Evolutionary conservation across 1,140 invertebrate genomes (phyloP).

Genomic region (Apis florea): DNA sequence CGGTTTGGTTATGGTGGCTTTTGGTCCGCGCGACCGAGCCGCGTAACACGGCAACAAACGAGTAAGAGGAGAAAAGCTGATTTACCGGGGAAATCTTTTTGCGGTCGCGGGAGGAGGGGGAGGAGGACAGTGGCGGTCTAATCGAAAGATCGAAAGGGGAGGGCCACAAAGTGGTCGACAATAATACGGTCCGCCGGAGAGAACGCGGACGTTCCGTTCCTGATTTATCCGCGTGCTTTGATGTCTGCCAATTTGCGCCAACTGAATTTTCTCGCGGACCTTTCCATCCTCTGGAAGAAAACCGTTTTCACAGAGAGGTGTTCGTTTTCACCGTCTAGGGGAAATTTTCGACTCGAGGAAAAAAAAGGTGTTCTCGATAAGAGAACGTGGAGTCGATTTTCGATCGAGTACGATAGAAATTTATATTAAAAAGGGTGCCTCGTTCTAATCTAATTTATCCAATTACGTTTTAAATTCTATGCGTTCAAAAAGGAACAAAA

Average conservation of each 20-base stretch:
- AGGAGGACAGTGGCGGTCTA: background rate
- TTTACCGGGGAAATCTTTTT: background rate
- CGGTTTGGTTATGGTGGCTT: slow-evolving; percentile 21
- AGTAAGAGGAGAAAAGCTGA: background rate
- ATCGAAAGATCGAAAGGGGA: slow-evolving; percentile 9
- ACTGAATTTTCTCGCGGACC: background rate
- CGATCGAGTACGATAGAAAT: no score
- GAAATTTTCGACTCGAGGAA: background rate
- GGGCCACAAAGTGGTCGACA: background rate
- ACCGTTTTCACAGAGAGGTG: background rate
- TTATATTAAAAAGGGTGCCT: no score
- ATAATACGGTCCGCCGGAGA: slow-evolving; percentile 12
- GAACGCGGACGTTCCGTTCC: background rate
- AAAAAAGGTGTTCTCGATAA: no score
- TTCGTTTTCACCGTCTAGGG: background rate
- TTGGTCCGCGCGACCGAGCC: background rate
- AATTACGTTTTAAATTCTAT: no score
- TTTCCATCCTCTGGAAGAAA: background rate
- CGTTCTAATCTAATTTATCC: no score
- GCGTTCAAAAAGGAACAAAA: no score
- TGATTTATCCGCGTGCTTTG: slow-evolving; percentile 17
- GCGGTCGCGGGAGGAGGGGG: background rate
- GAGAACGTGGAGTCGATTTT: no score
- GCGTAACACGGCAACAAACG: background rate
- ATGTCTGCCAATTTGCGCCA: slow-evolving; percentile 23